Base-by-base conservation (phyloP, 2,797 vertebrate species). In the Ctenopoma multispine region DNA sequence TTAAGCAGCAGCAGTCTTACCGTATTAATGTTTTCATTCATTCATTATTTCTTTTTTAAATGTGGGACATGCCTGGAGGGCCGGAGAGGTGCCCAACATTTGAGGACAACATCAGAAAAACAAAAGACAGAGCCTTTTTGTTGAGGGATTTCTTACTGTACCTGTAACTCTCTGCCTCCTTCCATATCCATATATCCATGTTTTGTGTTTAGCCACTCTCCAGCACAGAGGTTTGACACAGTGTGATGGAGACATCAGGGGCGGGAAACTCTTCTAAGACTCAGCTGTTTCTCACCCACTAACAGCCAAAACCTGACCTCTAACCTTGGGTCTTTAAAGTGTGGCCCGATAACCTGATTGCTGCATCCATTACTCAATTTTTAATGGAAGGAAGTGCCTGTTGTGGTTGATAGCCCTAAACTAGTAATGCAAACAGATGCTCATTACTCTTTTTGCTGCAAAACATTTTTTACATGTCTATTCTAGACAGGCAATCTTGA, bases 371-470 rank as follows among this genome's bases (percentile, higher is more conserved):
- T 87, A 84, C 80, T 75, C 79, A 40, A 55, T 57, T 90, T 77
- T 82, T 89, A 91, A 91, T 91, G 86, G 87, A 91, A 90, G 79
- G 61, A 81, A 86, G 87, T 79, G 77, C 74, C 85, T 66, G 76
- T 82, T 55, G 47, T 83, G 81, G 86, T 79, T 88, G 87, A 90
- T 75, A 71, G 73, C 56, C 72, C 51, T 57, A 0, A 50, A 46
- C 62, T 58, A 43, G 53, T 85, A 82, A 89, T 89, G 84, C 81
- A 92, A 91, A 88, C 87, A 90, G 79, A 87, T 89, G 84, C 85
- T 79, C 84, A 90, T 92, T 90, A 89, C 81, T 90, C 82, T 82
- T 87, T 82, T 87, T 61, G 23, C 84, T 65, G 75, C 67, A 27
- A 70, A 75, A 83, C 17, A 40, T 81, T 79, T 85, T 84, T 83